These are phyloP conservation scores for Oriolus oriolus DNA, from an alignment of 2,113 vertebrate species.

Conservation along the genomic window DNA sequence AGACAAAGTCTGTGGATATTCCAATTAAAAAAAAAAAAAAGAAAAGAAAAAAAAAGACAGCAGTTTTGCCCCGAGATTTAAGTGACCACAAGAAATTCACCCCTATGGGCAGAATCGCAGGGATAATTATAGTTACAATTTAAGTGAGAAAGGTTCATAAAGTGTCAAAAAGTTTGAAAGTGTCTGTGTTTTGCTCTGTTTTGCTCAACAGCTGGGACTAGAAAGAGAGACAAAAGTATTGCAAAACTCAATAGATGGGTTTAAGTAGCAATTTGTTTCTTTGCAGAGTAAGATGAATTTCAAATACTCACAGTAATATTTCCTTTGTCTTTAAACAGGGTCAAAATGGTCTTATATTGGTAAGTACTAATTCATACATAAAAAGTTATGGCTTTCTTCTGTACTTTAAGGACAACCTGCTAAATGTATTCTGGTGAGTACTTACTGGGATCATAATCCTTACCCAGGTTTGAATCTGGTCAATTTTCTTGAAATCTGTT, in stretches of 20 bases:
- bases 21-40: background rate
- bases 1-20: background rate
- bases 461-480: background rate
- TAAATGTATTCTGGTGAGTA: background rate
- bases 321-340: slow-evolving; percentile 74
- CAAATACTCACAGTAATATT: background rate
- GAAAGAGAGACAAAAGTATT: background rate
- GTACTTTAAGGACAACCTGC: background rate
- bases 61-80: background rate
- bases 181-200: background rate
- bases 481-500: background rate
- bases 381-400: background rate
- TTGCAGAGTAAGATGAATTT: background rate
- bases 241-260: background rate
- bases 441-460: background rate
- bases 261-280: background rate
- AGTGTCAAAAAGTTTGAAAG: background rate
- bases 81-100: background rate
- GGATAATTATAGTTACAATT: background rate
- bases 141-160: background rate
- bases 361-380: slow-evolving; percentile 70
- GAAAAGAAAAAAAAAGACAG: background rate
- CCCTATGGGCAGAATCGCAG: background rate
- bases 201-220: background rate
- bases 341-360: slow-evolving; percentile 86